Conservation (phyloP, 1,140 invertebrate species). For the Zaprionus africanus region DNA sequence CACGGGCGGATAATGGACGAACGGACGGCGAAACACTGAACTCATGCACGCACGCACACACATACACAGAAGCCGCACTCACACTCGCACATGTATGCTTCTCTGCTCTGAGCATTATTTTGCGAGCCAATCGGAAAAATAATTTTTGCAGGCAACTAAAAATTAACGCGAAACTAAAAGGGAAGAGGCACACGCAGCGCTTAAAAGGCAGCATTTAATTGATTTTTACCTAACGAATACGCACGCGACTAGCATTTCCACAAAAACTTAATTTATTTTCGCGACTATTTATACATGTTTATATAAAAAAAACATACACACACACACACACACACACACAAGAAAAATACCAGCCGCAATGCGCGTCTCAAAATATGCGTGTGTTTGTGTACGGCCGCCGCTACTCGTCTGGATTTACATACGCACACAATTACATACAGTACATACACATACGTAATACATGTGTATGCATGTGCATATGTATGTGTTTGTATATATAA, state of each 20-base stretch:
- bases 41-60: conserved; percentile 9
- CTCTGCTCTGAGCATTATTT: conserved; percentile 24
- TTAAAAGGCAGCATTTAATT: conserved; percentile 35
- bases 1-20: conserved; percentile 67
- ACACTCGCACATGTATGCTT: neutral
- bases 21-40: conserved; percentile 18
- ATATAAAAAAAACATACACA: conserved; percentile 31
- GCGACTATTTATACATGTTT: conserved; percentile 67
- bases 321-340: neutral
- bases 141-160: conserved; percentile 27
- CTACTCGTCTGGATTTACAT: conserved; percentile 60
- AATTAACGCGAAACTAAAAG: conserved; percentile 12
- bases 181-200: neutral
- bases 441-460: conserved; percentile 16
- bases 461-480: conserved; percentile 16
- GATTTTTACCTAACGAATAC: conserved; percentile 44
- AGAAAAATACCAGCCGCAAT: conserved; percentile 19
- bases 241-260: conserved; percentile 34
- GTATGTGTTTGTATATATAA: conserved; percentile 45
- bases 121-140: conserved; percentile 48
- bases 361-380: conserved; percentile 22
- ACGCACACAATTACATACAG: conserved; percentile 28
- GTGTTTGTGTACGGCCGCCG: conserved; percentile 17
- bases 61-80: neutral
- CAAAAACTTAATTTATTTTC: conserved; percentile 41